Conservation (phyloP, 2,113 vertebrate species). For the Romanogobio albipinnatus region DNA sequence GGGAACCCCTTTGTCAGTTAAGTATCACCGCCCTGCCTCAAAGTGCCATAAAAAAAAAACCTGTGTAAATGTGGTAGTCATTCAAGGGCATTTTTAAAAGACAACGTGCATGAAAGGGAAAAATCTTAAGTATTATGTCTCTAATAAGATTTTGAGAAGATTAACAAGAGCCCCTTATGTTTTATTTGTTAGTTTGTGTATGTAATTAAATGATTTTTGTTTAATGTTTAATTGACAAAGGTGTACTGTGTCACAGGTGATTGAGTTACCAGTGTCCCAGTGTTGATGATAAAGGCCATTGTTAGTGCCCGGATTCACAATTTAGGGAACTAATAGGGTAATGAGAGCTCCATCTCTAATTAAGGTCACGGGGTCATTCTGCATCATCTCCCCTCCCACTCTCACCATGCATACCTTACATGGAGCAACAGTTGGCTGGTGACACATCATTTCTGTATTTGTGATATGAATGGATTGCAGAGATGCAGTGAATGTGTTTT, state of each 20-base stretch:
- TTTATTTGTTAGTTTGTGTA: not conserved
- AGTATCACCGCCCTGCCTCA: not conserved
- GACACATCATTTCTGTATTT: constrained; percentile 47
- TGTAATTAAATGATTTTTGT: not conserved
- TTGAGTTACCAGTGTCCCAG: not conserved
- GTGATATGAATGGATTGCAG: constrained; percentile 36
- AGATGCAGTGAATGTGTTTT: constrained; percentile 15
- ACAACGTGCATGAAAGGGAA: not conserved
- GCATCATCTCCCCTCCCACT: not conserved
- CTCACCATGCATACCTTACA: not conserved
- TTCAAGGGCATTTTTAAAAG: not conserved
- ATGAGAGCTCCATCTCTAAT: not conserved
- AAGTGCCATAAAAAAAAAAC: not conserved
- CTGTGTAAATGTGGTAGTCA: not conserved
- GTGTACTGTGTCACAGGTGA: not conserved
- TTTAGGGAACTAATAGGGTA: not conserved
- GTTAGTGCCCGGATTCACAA: not conserved
- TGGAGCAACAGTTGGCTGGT: constrained; percentile 37
- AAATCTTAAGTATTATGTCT: too few relatives aligned
- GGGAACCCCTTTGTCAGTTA: not conserved
- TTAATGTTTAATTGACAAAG: not conserved
- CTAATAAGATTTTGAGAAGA: too few relatives aligned
- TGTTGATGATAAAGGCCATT: not conserved
- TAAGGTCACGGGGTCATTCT: not conserved
- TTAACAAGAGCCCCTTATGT: too few relatives aligned